Conservation (phyloP, 2,797 vertebrate genomes). For the Jordanella pulchra region DNA sequence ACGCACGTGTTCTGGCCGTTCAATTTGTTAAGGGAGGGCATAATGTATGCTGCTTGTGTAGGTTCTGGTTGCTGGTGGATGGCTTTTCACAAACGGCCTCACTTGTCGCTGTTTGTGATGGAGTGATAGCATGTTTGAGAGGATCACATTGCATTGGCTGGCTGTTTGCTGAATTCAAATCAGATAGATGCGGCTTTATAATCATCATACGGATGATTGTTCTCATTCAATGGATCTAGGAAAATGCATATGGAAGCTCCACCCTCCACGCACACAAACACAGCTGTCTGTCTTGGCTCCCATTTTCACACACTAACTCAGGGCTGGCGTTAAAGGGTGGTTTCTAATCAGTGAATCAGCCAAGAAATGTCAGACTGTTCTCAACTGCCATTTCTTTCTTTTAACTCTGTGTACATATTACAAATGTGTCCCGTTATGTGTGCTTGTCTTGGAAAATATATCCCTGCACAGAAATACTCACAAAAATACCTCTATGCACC, state of each 20-base stretch:
- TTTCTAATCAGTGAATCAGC: constrained; percentile 68
- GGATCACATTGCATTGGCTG: constrained; percentile 33
- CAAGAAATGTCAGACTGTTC: constrained; percentile 68
- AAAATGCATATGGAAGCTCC: constrained; percentile 41
- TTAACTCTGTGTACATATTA: constrained; percentile 34
- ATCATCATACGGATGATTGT: constrained; percentile 58
- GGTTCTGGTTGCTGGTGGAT: constrained; percentile 21
- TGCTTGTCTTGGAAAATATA: constrained; percentile 25
- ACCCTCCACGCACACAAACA: constrained; percentile 12
- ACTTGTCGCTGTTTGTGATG: neutral
- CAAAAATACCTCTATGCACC: neutral
- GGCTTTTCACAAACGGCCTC: constrained; percentile 39
- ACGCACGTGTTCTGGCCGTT: constrained; percentile 16
- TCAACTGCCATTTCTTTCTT: constrained; percentile 51
- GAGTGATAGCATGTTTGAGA: constrained; percentile 15
- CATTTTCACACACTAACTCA: constrained; percentile 17
- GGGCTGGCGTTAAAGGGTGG: constrained; percentile 49
- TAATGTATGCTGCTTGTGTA: constrained; percentile 44
- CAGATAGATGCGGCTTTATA: constrained; percentile 50
- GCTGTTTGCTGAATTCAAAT: constrained; percentile 53
- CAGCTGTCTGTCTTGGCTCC: constrained; percentile 34
- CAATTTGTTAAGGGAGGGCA: constrained; percentile 56
- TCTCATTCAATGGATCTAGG: constrained; percentile 47
- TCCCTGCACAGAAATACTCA: neutral
- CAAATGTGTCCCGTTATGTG: constrained; percentile 38